Percentiles rank a stretch among this genome's conserved stretches.
Evolutionary conservation across 2,888 invertebrate genomes (phyloP).

Genomic region (Pegoplata infirma): DNA sequence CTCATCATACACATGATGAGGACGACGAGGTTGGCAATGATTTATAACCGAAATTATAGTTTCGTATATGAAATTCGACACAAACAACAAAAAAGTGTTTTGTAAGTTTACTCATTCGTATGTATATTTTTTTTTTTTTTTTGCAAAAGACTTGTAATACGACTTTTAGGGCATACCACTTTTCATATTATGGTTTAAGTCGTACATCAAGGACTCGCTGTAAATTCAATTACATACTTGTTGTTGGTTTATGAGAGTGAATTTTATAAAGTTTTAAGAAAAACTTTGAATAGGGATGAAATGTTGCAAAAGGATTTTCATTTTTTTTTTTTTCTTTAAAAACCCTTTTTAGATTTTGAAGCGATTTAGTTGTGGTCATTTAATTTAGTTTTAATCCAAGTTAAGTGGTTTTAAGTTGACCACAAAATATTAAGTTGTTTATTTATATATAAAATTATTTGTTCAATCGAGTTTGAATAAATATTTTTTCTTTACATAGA

Average conservation of each 20-base stretch:
- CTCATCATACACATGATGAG: constrained; percentile 22
- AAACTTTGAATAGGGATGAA: neutral
- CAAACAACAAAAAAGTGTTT: neutral
- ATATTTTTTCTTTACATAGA: neutral
- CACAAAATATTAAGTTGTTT: constrained; percentile 43
- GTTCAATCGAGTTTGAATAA: neutral
- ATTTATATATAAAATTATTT: neutral
- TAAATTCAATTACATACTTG: neutral
- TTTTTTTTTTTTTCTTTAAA: neutral
- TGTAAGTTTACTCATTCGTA: neutral
- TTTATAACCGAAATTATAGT: constrained; percentile 48
- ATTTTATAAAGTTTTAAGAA: neutral
- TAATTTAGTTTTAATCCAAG: constrained; percentile 52
- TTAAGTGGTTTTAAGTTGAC: constrained; percentile 46
- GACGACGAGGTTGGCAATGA: constrained; percentile 44
- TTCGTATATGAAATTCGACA: neutral
- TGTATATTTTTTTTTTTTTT: no score
- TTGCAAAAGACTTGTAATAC: neutral
- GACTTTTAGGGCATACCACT: no score
- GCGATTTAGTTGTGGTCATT: constrained; percentile 60
- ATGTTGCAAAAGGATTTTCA: neutral
- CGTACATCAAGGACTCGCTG: neutral
- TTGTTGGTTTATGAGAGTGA: neutral
- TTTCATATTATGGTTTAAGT: no score
- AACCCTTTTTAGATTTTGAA: constrained; percentile 18